phyloP scores from a whole-genome alignment of 2,113 vertebrate species.

The Elephas maximus region DNA sequence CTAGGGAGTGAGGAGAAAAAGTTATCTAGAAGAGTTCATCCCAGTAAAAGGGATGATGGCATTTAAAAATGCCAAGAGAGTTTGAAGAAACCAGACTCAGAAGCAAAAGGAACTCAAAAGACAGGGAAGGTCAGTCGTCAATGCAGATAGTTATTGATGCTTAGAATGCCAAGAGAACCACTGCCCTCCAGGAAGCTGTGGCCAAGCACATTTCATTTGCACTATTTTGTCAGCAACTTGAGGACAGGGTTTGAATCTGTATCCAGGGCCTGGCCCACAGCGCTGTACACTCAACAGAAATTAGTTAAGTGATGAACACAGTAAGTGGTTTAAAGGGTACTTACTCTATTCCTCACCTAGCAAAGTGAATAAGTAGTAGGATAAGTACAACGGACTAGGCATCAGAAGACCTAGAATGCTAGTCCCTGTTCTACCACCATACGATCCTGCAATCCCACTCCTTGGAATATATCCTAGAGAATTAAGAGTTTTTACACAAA shows the following conservation, averaged over 20 bases:
- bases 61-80: background rate
- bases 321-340: background rate
- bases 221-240: background rate
- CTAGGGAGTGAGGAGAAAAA: accelerated
- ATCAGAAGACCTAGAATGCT: background rate
- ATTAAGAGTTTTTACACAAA: too few relatives aligned
- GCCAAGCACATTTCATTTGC: too few relatives aligned
- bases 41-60: background rate
- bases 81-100: background rate
- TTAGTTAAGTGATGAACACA: background rate
- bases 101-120: background rate
- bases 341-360: background rate
- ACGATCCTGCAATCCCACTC: too few relatives aligned
- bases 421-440: background rate
- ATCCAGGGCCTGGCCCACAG: background rate
- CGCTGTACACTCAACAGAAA: background rate
- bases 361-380: background rate
- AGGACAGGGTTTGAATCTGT: background rate
- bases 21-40: background rate
- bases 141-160: background rate
- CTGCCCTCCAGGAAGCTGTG: background rate
- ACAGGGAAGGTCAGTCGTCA: too few relatives aligned
- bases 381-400: background rate
- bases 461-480: too few relatives aligned
- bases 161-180: accelerated